Conservation (phyloP, 2,113 vertebrate genomes). For the Elaphurus davidianus region DNA sequence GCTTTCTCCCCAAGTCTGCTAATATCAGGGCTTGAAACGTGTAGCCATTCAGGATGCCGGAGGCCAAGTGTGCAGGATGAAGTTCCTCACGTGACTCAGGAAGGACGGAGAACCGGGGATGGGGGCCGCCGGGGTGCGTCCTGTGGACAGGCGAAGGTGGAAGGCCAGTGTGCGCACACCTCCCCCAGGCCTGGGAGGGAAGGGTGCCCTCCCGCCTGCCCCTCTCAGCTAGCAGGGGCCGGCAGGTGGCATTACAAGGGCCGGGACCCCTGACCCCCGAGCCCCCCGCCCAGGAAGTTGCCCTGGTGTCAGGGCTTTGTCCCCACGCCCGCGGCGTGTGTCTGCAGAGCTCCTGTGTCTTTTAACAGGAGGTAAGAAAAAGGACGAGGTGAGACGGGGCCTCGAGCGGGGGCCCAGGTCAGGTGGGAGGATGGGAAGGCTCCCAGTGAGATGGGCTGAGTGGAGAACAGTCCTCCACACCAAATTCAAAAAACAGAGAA, state of each 20-base stretch:
- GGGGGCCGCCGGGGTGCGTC: accelerated
- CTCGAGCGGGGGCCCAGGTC: accelerated
- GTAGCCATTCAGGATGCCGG: accelerated
- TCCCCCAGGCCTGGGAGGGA: neutral
- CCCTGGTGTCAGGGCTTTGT: too few species aligned
- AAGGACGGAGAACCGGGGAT: accelerated
- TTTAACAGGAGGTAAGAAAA: neutral
- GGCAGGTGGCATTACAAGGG: neutral
- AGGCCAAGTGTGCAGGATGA: accelerated
- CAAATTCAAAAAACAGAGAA: neutral
- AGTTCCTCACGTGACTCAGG: neutral
- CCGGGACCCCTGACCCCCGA: accelerated
- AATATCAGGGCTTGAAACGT: accelerated
- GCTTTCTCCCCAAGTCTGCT: neutral
- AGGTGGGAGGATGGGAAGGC: neutral
- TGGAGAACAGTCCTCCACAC: accelerated
- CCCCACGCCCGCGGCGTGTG: neutral
- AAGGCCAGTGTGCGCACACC: neutral
- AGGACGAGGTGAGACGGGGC: neutral
- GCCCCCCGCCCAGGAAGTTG: neutral
- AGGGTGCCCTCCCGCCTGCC: accelerated
- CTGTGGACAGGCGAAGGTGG: neutral
- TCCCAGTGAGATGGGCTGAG: accelerated
- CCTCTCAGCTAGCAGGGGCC: neutral
- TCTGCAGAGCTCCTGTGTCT: neutral